These are phyloP conservation scores for Orchesella cincta DNA, from an alignment of 1,140 invertebrate species.

Conservation along the genomic window DNA sequence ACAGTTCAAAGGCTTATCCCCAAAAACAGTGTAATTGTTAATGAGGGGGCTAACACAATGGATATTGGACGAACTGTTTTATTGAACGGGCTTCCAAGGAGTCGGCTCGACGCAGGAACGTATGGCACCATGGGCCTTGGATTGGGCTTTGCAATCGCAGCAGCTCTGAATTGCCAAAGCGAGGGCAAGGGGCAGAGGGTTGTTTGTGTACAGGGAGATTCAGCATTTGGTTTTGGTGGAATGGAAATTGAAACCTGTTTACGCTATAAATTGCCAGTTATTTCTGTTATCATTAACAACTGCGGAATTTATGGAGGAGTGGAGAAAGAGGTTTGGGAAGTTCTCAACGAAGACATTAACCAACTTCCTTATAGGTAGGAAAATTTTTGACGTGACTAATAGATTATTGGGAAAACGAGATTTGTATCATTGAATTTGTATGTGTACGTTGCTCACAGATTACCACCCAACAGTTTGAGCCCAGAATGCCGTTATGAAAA, in stretches of 20 bases:
- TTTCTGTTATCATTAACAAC: slow-evolving; percentile 92
- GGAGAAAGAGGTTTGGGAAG: slow-evolving; percentile 71
- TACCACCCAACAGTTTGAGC: slow-evolving; percentile 76
- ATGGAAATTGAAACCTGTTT: slow-evolving; percentile 96
- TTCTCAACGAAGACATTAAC: slow-evolving; percentile 65
- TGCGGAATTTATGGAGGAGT: slow-evolving; percentile 90
- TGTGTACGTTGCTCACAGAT: slow-evolving; percentile 62
- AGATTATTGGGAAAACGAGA: neutral
- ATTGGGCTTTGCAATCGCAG: slow-evolving; percentile 87
- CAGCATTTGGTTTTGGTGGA: slow-evolving; percentile 89
- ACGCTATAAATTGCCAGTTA: slow-evolving; percentile 87
- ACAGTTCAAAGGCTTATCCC: slow-evolving; percentile 73
- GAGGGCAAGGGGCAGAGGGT: slow-evolving; percentile 77
- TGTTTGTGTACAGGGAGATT: slow-evolving; percentile 87
- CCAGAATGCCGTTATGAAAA: slow-evolving; percentile 82
- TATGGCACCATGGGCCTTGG: slow-evolving; percentile 66
- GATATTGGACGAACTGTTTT: slow-evolving; percentile 91
- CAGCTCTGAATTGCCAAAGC: slow-evolving; percentile 84
- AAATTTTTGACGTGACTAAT: slow-evolving; percentile 2
- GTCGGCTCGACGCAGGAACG: slow-evolving; percentile 76
- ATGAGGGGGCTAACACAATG: slow-evolving; percentile 98
- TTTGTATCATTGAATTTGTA: neutral
- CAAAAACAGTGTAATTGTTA: slow-evolving; percentile 84
- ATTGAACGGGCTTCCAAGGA: slow-evolving; percentile 76
- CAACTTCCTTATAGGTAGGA: slow-evolving; percentile 62